Base-by-base conservation (phyloP, 2,888 invertebrate genomes). In the Anoplius nigerrimus region DNA sequence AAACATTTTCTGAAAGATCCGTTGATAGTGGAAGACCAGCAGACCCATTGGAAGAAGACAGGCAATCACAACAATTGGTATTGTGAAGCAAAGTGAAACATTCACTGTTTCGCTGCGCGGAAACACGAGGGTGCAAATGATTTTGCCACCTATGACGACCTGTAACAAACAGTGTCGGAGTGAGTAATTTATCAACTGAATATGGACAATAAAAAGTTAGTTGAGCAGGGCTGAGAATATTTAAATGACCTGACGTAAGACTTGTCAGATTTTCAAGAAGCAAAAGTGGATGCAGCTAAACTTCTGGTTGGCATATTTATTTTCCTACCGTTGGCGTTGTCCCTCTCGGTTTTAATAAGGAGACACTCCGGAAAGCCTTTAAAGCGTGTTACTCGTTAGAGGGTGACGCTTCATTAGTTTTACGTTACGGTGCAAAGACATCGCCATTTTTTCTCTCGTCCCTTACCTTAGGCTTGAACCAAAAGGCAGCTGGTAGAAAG, bases 61-160 rank as follows among this genome's bases (percentile, higher is more conserved):
- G 15, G 90, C 90, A 59, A 91, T 80, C 24, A 91, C 77, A 34
- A 91, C 86, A 2, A 90, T 89, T 13, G 90, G 89, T 63, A 91
- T 86, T 45, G 90, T 90, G 85, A 91, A 91, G 77, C 89, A 89
- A 2, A 90, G 81, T 0, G 91, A 91, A 57, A 90, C 85, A 76
- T 90, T 89, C 46, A 91, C 81, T 15, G 85, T 76, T 43, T 89
- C 88, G 48, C 89, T 89, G 65, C 87, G 87, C 4, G 91, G 91
- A 79, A 91, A 91, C n/a, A 91, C 88, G 34, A 91, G 81, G 1
- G 91, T 91, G 83, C 91, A 91, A 59, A 91, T 89, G 22, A 85
- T 87, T 43, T 70, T 67, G 46, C 79, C 82, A 16, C 62, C 74
- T 13, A 69, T 57, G 0, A 80, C 75, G 3, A 78, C 72, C 85